Conservation (phyloP, 2,113 vertebrate genomes). For the Corythornis vintsioides region DNA sequence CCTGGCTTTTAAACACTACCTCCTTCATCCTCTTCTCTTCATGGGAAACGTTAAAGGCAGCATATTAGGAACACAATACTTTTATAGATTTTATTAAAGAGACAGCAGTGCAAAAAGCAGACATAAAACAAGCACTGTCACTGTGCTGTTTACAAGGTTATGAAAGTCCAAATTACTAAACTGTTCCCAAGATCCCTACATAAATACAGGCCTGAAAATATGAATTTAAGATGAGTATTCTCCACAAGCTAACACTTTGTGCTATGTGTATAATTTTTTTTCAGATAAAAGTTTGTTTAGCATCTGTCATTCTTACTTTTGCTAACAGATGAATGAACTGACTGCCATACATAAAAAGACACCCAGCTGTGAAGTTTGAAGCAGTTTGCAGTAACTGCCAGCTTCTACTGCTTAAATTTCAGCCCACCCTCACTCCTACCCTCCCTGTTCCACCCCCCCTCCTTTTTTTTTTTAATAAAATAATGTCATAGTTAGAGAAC, state of each 20-base stretch:
- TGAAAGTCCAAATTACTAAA: background rate
- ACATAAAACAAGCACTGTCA: background rate
- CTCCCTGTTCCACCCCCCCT: no score
- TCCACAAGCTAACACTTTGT: background rate
- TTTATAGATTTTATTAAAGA: background rate
- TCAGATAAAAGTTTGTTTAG: background rate
- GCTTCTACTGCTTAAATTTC: background rate
- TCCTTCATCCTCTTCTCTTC: background rate
- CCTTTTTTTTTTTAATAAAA: no score
- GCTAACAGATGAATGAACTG: background rate
- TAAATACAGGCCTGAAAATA: background rate
- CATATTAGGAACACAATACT: background rate
- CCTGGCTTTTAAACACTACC: background rate
- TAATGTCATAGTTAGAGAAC: no score
- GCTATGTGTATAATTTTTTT: background rate
- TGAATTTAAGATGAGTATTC: background rate
- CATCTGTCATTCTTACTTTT: background rate
- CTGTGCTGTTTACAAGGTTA: background rate
- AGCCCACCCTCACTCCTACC: background rate
- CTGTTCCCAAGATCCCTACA: background rate
- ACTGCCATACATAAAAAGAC: accelerated
- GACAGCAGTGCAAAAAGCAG: background rate
- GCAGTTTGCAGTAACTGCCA: background rate
- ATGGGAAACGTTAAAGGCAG: background rate
- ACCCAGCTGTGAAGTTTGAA: background rate